Evolutionary conservation across 2,888 invertebrate species (phyloP).

Genomic region (Oeneis ivallda): DNA sequence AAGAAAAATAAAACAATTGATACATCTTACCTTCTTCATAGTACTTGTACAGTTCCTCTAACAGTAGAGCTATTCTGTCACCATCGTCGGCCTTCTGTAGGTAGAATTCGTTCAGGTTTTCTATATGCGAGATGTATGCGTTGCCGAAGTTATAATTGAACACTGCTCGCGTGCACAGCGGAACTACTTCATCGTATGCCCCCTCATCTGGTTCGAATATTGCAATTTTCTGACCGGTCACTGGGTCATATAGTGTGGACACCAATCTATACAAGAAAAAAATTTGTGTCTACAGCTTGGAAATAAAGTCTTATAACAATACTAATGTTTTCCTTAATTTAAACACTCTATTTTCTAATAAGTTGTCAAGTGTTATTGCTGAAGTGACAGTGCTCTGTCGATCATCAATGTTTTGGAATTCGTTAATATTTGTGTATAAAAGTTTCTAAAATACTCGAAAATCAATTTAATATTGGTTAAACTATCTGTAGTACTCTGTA

Average conservation of each 20-base stretch:
- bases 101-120: constrained; percentile 83
- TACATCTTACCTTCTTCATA: constrained; percentile 69
- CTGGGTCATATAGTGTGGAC: constrained; percentile 83
- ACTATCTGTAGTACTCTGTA: too few species aligned
- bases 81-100: constrained; percentile 80
- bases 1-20: too few species aligned
- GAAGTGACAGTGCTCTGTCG: too few species aligned
- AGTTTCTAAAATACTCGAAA: constrained; percentile 57
- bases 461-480: not conserved
- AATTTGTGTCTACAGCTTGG: too few species aligned
- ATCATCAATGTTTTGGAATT: too few species aligned
- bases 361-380: too few species aligned
- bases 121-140: constrained; percentile 80
- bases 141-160: constrained; percentile 82
- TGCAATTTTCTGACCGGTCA: constrained; percentile 71
- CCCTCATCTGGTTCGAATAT: constrained; percentile 79
- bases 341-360: too few species aligned
- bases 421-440: too few species aligned
- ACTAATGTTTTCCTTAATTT: too few species aligned
- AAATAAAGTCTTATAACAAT: too few species aligned
- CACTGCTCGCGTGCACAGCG: constrained; percentile 84
- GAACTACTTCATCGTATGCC: constrained; percentile 73
- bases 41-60: constrained; percentile 82
- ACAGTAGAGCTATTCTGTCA: constrained; percentile 73
- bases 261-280: constrained; percentile 58